Percentiles rank a stretch among this genome's conserved stretches.
phyloP scores from a whole-genome alignment of 2,113 vertebrate genomes.

The Trematocara macrostoma region DNA sequence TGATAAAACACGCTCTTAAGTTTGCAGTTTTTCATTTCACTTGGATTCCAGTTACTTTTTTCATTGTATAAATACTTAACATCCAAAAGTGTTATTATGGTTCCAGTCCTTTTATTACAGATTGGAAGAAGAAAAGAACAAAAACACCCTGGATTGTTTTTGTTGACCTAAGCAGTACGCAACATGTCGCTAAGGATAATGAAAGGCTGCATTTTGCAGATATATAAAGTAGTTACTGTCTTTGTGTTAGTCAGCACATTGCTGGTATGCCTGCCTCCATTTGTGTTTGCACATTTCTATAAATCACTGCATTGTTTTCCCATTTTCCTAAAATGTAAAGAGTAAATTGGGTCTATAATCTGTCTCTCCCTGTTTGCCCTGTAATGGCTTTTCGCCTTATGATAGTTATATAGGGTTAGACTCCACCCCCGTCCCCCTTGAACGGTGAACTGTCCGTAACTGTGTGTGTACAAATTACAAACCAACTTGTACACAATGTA shows the following conservation, averaged over 20 bases:
- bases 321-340: background rate
- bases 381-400: background rate
- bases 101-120: background rate
- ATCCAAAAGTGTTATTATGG: background rate
- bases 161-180: background rate
- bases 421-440: background rate
- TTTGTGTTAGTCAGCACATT: background rate
- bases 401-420: background rate
- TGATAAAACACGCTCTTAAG: background rate
- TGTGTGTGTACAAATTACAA: background rate
- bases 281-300: background rate
- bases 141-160: background rate
- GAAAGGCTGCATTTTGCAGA: background rate
- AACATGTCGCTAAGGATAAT: background rate
- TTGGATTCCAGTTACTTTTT: background rate
- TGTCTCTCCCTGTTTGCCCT: background rate
- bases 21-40: background rate
- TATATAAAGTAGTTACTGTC: background rate
- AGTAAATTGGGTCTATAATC: background rate
- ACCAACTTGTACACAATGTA: background rate
- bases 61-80: fast-evolving
- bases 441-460: background rate
- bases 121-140: background rate
- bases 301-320: background rate
- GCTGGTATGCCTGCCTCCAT: background rate